phyloP scores from a whole-genome alignment of 2,888 invertebrate genomes.

The Drosophila bunnanda region DNA sequence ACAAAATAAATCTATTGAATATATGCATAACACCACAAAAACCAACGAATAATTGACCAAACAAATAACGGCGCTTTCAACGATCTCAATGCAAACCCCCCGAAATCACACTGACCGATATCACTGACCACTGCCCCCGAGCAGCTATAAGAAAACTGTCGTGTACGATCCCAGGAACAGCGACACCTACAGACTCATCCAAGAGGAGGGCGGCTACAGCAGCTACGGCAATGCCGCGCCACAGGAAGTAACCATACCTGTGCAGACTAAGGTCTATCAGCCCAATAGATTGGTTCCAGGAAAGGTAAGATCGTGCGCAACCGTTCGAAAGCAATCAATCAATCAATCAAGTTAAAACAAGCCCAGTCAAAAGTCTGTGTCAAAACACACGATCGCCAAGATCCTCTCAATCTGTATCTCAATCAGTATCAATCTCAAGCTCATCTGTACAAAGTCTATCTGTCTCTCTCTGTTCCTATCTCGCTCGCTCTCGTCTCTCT shows the following conservation, averaged over 20 bases:
- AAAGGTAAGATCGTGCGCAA: conserved; percentile 86
- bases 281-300: conserved; percentile 85
- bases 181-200: conserved; percentile 94
- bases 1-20: conserved; percentile 55
- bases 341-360: conserved; percentile 44
- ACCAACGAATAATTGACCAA: conserved; percentile 48
- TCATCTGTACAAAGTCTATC: conserved; percentile 64
- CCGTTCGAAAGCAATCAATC: conserved; percentile 33
- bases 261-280: conserved; percentile 91
- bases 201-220: conserved; percentile 88
- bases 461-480: conserved; percentile 49
- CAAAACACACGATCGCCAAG: conserved; percentile 45
- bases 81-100: conserved; percentile 42
- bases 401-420: conserved; percentile 4
- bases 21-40: conserved; percentile 61
- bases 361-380: conserved; percentile 56
- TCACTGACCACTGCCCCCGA: conserved; percentile 50
- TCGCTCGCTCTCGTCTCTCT: conserved; percentile 41
- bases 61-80: conserved; percentile 52
- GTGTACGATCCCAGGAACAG: conserved; percentile 95
- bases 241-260: conserved; percentile 90
- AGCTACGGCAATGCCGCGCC: conserved; percentile 86
- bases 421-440: conserved; percentile 37
- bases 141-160: conserved; percentile 88
- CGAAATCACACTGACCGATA: conserved; percentile 31